Evolutionary conservation across 2,113 vertebrate genomes (phyloP), one percentile per base, ranked within the genome.

Genomic region (Dryoscopus gambensis): DNA sequence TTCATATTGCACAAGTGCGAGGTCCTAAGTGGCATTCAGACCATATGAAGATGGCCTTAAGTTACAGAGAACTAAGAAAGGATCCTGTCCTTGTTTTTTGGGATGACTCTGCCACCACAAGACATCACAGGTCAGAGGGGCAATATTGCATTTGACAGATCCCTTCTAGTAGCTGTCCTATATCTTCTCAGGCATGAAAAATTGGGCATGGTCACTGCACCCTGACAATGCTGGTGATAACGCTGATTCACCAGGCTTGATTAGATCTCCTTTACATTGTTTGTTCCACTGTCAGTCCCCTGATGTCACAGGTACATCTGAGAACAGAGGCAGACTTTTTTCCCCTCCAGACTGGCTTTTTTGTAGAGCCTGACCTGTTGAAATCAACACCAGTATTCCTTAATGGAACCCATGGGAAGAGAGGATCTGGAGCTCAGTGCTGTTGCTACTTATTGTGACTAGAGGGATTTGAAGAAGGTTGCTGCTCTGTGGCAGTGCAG

Each of bases 241-340:
- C 50, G 31, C 49, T 69, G 84, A 62, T 87, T 87, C 77, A 75
- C 62, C 40, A 39, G 89, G 67, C 87, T 73, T 65, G 70, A 93
- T 80, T 91, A 90, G 82, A 90, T 96, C 90, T 93, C 59, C 52
- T 93, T 86, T 85, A 84, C 27, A 23, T 86, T 90, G 93, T 85
- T 96, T 93, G 42, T 90, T 88, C 50, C 59, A 30, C 70, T 88
- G 85, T 90, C 85, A 92, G 55, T 90, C 47, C 71, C 59, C 55
- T 80, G 87, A 86, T 91, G 79, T 75, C 75, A 86, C 75, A 94
- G 87, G 90, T 92, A 70, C n/a, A 52, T 85, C 59, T 79, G 70
- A 90, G 70, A 93, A 55, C 9, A 93, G 78, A 74, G 13, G 15
- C 42, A 76, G 78, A 46, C 6, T 67, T 42, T 75, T 50, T 24